Base-by-base conservation (phyloP, 2,797 vertebrate genomes). In the Sebastolobus altivelis region DNA sequence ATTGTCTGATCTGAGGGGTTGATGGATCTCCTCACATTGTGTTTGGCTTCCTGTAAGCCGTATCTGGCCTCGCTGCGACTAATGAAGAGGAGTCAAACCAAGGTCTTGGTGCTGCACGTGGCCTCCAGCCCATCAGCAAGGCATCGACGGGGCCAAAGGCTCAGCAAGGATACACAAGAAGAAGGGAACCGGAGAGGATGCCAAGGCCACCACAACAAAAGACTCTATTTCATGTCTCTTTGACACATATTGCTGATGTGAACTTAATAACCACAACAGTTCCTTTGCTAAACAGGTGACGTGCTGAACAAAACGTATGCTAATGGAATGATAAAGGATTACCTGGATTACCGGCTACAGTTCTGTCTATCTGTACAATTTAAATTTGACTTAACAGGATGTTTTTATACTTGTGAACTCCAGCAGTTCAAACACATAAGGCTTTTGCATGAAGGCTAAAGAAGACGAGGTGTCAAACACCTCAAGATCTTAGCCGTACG, bases 41-140 rank as follows among this genome's bases (percentile, higher is more conserved):
- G 68, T 68, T 61, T 38, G 73, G 62, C 76, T 60, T 25, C 52
- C 72, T 59, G 27, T 84, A 82, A 89, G 81, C 85, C 8, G 65
- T 14, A 37, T 71, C 56, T 54, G 65, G 35, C 60, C 33, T 76
- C 4, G 8, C 43, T 38, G 69, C 20, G 12, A 38, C 79, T 83
- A 78, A 79, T 49, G 18, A 85, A 52, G 63, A 69, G 4, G 65
- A 83, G 81, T 87, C 85, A 84, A 46, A 49, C 29, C 62, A 72
- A 87, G 72, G 72, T 84, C 72, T 75, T 46, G 40, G 49, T 1
- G 78, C 77, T 3, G 46, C 91, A 90, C 85, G 86, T 86, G 88
- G 55, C 37, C 68, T 56, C 35, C 0, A 31, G 43, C 33, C 16
- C 70, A 33, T 79, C 82, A 31, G 31, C 0, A 0, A 31, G 7